Evolutionary conservation across 2,888 invertebrate genomes (phyloP), one percentile per base, ranked within the genome.

Genomic region (Bruchidius siliquastri): DNA sequence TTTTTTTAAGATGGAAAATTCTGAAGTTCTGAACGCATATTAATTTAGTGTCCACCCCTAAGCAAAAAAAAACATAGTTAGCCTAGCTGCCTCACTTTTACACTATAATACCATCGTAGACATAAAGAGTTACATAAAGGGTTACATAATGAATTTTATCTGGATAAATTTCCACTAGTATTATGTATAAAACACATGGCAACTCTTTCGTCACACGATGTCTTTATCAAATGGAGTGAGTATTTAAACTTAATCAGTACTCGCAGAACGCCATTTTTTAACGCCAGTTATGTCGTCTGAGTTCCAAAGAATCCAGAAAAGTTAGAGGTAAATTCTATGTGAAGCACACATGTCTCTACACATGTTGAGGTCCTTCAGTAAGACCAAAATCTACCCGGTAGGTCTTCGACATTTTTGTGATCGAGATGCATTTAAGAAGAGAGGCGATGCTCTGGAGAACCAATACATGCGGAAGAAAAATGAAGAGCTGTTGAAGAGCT

Each of bases 371-470:
- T 49, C 49, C 13, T 18, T 49, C 1, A 18, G 6, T 13, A 49
- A 49, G 18, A 13, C 13, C 49, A 49, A 49, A 13, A 49, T 49
- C 49, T 13, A 49, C 1, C 49, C 49, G 18, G 18, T 49, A 8
- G 49, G 49, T 49, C 6, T 49, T 49, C 49, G 49, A 49, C 18
- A 49, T 49, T 49, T 49, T 18, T 49, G 49, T 49, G 49, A 49
- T 49, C 49, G 49, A 68, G 76, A 77, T 67, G 67, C 74, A 0
- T 77, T 75, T 68, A 77, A 75, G 77, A 80, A 76, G 77, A 74
- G 79, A 30, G 79, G 79, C 0, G 70, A 74, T 20, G 77, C 78
- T 2, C 76, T 78, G 30, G 79, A 80, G 72, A 77, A 78, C 21
- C 74, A 77, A 22, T 81, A 79, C 30, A 78, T 79, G 18, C 74